phyloP scores from a whole-genome alignment of 2,113 vertebrate genomes.

The Orthonyx spaldingii region DNA sequence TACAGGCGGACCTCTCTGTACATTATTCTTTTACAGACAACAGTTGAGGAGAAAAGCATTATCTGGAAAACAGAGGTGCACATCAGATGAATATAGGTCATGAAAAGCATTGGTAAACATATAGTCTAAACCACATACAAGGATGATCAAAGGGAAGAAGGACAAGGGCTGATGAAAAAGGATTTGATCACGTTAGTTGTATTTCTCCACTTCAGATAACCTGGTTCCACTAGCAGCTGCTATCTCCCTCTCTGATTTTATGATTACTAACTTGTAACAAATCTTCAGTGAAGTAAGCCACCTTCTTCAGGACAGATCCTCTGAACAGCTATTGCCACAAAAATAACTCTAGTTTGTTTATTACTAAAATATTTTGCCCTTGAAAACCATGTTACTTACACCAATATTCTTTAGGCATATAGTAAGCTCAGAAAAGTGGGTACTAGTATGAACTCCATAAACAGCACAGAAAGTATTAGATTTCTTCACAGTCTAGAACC shows the following conservation, averaged over 20 bases:
- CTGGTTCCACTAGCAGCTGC: neutral
- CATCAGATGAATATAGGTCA: neutral
- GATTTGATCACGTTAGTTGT: fast-evolving
- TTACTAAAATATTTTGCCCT: neutral
- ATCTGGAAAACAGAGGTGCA: neutral
- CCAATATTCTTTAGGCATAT: neutral
- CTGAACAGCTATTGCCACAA: neutral
- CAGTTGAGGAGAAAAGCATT: neutral
- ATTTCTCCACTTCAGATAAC: neutral
- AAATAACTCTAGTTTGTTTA: neutral
- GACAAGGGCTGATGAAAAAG: neutral
- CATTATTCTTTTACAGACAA: neutral
- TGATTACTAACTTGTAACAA: neutral
- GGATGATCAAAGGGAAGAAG: neutral
- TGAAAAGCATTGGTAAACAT: neutral
- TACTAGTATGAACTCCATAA: neutral
- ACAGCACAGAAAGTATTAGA: neutral
- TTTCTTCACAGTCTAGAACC: neutral
- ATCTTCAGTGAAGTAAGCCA: neutral
- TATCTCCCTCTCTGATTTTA: neutral
- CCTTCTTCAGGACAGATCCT: neutral
- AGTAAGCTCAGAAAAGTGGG: neutral
- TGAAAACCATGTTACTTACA: neutral
- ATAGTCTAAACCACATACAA: neutral
- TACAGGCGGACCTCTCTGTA: neutral